A percentile compares a stretch with the other conserved stretches of the same genome.
Conservation (phyloP, 2,113 vertebrate species). For the Pluvialis apricaria region DNA sequence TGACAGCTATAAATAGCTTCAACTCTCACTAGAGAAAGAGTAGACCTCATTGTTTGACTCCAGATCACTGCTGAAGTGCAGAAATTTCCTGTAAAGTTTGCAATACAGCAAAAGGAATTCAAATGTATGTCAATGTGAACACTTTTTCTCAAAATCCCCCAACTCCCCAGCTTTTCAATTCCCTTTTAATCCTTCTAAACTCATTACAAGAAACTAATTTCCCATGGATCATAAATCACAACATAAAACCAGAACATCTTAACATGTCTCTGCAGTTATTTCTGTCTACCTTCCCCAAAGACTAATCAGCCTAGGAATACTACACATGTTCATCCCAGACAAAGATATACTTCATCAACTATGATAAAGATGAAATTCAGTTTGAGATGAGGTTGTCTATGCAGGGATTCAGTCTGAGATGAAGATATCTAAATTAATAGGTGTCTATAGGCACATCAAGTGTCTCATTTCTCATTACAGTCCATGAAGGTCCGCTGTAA, state of each 20-base stretch:
- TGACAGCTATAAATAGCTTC: background rate
- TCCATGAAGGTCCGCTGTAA: background rate
- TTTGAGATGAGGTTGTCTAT: background rate
- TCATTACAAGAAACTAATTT: background rate
- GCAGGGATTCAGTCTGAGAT: background rate
- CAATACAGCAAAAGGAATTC: background rate
- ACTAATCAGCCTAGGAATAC: background rate
- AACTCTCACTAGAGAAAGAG: background rate
- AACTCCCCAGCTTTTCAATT: background rate
- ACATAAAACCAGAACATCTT: background rate
- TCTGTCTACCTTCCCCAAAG: background rate
- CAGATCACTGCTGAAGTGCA: background rate
- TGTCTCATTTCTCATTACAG: background rate
- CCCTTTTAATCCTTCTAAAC: background rate
- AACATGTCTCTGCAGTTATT: background rate
- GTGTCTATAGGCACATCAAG: background rate
- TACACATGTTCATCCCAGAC: background rate
- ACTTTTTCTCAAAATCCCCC: background rate
- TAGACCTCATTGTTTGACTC: background rate
- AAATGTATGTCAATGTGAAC: background rate
- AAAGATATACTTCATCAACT: background rate
- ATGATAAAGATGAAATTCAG: background rate
- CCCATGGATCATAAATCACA: background rate
- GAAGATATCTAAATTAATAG: background rate
- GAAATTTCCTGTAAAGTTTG: background rate